phyloP scores from a whole-genome alignment of 1,140 invertebrate species.

The Notospermus geniculatus region DNA sequence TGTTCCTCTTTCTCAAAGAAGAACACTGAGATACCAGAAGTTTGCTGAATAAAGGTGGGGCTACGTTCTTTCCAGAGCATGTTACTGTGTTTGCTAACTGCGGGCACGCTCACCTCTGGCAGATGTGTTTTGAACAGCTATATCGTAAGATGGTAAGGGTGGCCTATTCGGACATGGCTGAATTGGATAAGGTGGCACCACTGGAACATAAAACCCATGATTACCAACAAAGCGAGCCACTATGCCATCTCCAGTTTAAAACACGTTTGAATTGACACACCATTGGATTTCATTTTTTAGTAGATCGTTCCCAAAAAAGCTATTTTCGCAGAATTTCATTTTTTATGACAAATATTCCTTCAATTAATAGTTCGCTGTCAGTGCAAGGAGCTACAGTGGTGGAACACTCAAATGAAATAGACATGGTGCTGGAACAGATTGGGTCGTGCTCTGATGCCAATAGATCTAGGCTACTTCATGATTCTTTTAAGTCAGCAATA shows the following conservation, averaged over 20 bases:
- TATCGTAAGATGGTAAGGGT: constrained; percentile 49
- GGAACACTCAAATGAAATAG: neutral
- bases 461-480: too few relatives aligned
- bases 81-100: constrained; percentile 2
- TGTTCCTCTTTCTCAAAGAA: too few relatives aligned
- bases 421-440: neutral
- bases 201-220: constrained; percentile 11
- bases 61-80: constrained; percentile 5
- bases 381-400: neutral
- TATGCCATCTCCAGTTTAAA: neutral
- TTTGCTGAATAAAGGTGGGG: constrained; percentile 9
- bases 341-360: too few relatives aligned
- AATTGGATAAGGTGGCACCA: constrained; percentile 14
- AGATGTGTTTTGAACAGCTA: constrained; percentile 46
- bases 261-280: constrained; percentile 1
- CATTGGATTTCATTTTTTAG: too few relatives aligned
- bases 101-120: constrained; percentile 30
- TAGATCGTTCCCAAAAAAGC: too few relatives aligned
- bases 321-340: too few relatives aligned
- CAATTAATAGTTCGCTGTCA: neutral
- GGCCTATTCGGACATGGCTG: constrained; percentile 26
- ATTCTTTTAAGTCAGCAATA: too few relatives aligned
- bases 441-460: neutral
- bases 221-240: neutral
- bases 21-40: too few relatives aligned